Base-by-base conservation (phyloP, 1,140 invertebrate species). In the Diabrotica undecimpunctata region DNA sequence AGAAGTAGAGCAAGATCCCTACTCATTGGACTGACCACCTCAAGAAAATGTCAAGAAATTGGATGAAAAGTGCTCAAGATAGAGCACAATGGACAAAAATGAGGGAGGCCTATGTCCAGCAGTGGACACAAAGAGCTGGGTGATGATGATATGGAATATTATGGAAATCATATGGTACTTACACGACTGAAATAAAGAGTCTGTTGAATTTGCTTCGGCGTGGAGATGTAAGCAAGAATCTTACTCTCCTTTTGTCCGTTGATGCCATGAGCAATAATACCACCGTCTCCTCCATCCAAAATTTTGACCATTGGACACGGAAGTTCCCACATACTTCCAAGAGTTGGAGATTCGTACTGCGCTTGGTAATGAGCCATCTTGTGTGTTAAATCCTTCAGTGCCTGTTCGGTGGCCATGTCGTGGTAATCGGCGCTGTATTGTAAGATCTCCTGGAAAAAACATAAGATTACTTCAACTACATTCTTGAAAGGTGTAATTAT, bases 401-500 rank as follows among this genome's bases (percentile, higher is more conserved):
- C 94, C 68, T 87, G 77, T 6, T 88, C 85, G 6, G 84, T 83
- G 58, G 90, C 90, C 87, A 93, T 91, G 7, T 86, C 86, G 52
- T 83, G 83, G 77, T 97, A 97, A 77, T 97, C 95, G 1, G 92
- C 91, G 70, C 91, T 95, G 79, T 92, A 90, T n/a, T 91, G 85
- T 67, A 96, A 87, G 39, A 96, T 95, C 79, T 96, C 94, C 79
- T 91, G 83, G 55, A 76, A 72, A 67, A 62, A 66, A 58, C 57
- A 25, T n/a, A 62, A 7, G 35, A 25, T 59, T 63, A 25, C 25
- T 62, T 13, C 39, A 62, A 14, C 0, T 62, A 50, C 4, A 10
- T 37, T 10, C 0, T 46, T 7, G 39, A 10, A 1, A 10, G 39
- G 1, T 46, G n/a, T n/a, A n/a, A n/a, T n/a, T n/a, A n/a, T n/a